phyloP scores from a whole-genome alignment of 2,888 invertebrate genomes.

The Melangyna quadrimaculata region DNA sequence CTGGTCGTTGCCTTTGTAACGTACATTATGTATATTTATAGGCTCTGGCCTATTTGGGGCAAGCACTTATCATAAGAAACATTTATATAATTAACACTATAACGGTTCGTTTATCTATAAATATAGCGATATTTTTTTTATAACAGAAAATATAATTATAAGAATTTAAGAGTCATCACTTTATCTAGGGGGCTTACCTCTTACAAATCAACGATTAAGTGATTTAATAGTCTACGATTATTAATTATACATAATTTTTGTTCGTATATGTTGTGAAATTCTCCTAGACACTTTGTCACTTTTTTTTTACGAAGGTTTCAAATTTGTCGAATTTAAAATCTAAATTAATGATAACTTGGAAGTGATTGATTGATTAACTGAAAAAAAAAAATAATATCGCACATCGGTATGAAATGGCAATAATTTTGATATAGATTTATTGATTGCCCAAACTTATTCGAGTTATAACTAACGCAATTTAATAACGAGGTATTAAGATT shows the following conservation, averaged over 20 bases:
- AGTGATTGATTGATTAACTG: neutral
- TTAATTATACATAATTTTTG: too few species aligned
- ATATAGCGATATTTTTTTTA: neutral
- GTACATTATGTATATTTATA: too few species aligned
- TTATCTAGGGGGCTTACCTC: too few species aligned
- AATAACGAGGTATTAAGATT: too few species aligned
- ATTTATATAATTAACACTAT: neutral
- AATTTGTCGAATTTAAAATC: neutral
- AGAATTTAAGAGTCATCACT: neutral
- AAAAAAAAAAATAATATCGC: too few species aligned
- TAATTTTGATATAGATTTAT: too few species aligned
- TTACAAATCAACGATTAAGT: too few species aligned
- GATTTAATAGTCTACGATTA: too few species aligned
- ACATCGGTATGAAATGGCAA: too few species aligned
- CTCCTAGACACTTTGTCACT: neutral
- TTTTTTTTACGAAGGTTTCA: neutral
- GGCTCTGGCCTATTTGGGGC: neutral
- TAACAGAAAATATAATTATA: neutral
- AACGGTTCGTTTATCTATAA: neutral
- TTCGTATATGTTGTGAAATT: too few species aligned
- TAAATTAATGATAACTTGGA: neutral
- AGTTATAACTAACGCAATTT: too few species aligned
- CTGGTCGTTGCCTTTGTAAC: conserved; percentile 5
- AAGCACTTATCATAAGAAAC: neutral
- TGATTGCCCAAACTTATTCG: too few species aligned